phyloP scores from a whole-genome alignment of 2,888 invertebrate species.

The Noctua comes region DNA sequence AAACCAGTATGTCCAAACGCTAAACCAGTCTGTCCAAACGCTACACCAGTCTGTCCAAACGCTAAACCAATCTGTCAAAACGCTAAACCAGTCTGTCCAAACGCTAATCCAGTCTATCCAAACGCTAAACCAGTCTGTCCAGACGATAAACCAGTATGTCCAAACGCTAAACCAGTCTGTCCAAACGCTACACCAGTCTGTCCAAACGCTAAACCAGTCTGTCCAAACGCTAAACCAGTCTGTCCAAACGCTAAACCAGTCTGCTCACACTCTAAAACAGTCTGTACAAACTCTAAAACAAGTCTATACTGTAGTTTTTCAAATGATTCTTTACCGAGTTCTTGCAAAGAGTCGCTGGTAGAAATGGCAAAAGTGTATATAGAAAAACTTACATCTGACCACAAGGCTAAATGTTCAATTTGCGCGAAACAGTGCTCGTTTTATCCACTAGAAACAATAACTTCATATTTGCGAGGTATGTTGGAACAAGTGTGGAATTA shows the following conservation, averaged over 20 bases:
- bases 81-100: not conserved
- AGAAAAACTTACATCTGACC: constrained; percentile 29
- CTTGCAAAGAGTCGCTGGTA: constrained; percentile 44
- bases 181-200: not conserved
- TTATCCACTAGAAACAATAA: constrained; percentile 5
- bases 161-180: too few species aligned
- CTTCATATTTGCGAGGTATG: constrained; percentile 28
- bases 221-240: not conserved
- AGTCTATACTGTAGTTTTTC: constrained; percentile 25
- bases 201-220: not conserved
- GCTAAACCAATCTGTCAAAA: constrained; percentile 2
- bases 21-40: not conserved
- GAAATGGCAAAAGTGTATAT: constrained; percentile 29
- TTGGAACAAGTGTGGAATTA: constrained; percentile 49
- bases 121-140: not conserved
- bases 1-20: not conserved
- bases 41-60: not conserved
- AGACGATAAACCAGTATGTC: not conserved
- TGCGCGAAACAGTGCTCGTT: constrained; percentile 28
- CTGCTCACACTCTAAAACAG: not conserved
- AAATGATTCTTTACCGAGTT: constrained; percentile 30
- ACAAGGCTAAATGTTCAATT: constrained; percentile 31
- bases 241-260: not conserved
- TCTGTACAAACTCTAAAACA: constrained; percentile 5
- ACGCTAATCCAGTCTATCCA: not conserved